Percentiles rank a stretch among this genome's conserved stretches.
These are phyloP conservation scores for Pangasius djambal DNA, from an alignment of 2,797 vertebrate species.

Conservation along the genomic window DNA sequence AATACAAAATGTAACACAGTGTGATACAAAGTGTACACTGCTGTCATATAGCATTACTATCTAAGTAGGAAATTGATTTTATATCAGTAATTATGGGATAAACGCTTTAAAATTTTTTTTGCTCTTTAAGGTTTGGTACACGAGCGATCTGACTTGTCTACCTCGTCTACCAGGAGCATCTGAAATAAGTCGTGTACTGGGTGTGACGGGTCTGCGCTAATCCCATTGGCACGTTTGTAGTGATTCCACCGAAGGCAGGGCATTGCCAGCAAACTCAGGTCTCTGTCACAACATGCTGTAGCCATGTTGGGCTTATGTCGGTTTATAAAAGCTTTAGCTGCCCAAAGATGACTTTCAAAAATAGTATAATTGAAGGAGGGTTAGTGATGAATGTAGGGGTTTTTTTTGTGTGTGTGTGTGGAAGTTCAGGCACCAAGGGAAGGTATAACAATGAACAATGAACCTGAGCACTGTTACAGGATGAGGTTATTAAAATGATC, in stretches of 20 bases:
- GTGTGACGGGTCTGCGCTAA: not conserved
- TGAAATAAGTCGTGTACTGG: not conserved
- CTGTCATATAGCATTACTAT: not conserved
- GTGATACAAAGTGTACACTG: not conserved
- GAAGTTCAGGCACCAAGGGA: not conserved
- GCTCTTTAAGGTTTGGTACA: no score
- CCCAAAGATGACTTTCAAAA: not conserved
- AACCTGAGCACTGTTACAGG: not conserved
- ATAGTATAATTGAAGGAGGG: not conserved
- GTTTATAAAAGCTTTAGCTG: not conserved
- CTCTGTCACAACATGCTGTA: not conserved
- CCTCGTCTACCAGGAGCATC: not conserved
- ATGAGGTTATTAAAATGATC: not conserved
- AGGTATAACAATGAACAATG: not conserved
- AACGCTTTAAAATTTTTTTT: not conserved
- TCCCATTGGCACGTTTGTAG: constrained; percentile 1
- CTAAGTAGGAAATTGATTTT: not conserved
- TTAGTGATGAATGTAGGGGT: not conserved
- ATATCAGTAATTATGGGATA: not conserved
- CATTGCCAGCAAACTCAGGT: not conserved
- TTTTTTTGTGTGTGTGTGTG: not conserved
- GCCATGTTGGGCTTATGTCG: not conserved
- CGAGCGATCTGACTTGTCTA: not conserved
- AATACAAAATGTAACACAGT: not conserved
- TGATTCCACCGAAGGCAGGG: not conserved